These are phyloP conservation scores for Diadema setosum DNA, from an alignment of 35 echinoderm and acorn worm species.

Conservation along the genomic window DNA sequence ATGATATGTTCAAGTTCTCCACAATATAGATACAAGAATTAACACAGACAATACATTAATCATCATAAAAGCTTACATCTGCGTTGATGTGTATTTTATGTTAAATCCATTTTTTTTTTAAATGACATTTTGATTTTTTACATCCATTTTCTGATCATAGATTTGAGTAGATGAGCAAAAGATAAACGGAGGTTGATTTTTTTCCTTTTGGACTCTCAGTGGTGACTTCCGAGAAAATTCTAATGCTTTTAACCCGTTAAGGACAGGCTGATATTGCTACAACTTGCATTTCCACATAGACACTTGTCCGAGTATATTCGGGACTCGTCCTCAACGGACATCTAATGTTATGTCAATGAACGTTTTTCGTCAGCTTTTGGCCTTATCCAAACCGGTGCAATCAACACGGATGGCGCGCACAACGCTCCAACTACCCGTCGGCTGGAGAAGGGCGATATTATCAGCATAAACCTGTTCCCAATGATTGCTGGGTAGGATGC, in stretches of 20 bases:
- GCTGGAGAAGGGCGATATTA: constrained; percentile 76
- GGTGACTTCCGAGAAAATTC: not conserved
- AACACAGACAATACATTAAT: no score
- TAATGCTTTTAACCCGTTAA: no score
- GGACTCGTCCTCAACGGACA: no score
- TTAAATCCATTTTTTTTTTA: no score
- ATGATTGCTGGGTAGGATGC: constrained; percentile 82
- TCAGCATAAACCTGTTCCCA: constrained; percentile 83
- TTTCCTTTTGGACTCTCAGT: not conserved
- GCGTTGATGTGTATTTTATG: no score
- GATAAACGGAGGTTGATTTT: not conserved
- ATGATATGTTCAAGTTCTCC: no score
- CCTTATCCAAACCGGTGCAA: constrained; percentile 59
- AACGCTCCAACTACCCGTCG: constrained; percentile 78
- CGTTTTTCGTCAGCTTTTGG: constrained; percentile 46
- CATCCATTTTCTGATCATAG: not conserved
- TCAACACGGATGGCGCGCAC: constrained; percentile 94
- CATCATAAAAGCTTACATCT: no score
- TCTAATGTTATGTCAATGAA: not conserved
- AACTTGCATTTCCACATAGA: no score
- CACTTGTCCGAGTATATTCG: no score
- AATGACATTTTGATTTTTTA: not conserved
- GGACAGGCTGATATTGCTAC: no score
- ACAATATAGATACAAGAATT: no score
- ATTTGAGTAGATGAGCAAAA: not conserved